Evolutionary conservation across 2,113 vertebrate species (phyloP), one percentile per base, ranked within the genome.

Genomic region (Chaetorhynchus papuensis): DNA sequence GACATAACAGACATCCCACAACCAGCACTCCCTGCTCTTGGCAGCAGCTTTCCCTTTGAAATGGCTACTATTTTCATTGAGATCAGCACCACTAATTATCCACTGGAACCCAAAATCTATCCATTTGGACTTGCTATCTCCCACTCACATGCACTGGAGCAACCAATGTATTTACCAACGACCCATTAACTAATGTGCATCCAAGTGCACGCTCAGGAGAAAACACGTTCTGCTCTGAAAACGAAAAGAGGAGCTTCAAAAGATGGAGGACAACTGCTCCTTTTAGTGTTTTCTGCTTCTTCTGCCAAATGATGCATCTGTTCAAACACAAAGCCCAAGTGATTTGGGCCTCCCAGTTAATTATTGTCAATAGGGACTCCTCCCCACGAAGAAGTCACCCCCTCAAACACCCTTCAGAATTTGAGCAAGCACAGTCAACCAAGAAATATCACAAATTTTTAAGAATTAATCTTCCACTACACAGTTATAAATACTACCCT

Each of bases 1-100:
- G 26, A 79, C 41, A 6, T 53, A 78, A 52, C 0, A 13, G 4
- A 0, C 13, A 53, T 17, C 35, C 14, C 69, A 33, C 13, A 63
- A n/a, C 4, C 35, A 85, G 39, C 47, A 33, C 1, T 15, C 24
- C 24, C 17, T 68, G 26, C n/a, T 63, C 64, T 42, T 52, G n/a
- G 37, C 69, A 71, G 70, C 61, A 71, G 44, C 27, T 84, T 71
- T 60, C 42, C 33, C 28, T 89, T 56, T 42, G 52, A 78, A 78
- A 66, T 2, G 0, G 28, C 28, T 65, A 20, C 49, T 49, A 21
- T 50, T 49, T 74, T 41, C 47, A 69, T 24, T 2, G 0, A 35
- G 31, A 70, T 63, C 39, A 70, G 33, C 49, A 83, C 5, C 5
- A 7, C 47, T 44, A 49, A 83, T 42, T 50, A 74, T 31, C 31